These are phyloP conservation scores for Carduelis carduelis DNA, from an alignment of 2,797 vertebrate genomes.

Conservation along the genomic window DNA sequence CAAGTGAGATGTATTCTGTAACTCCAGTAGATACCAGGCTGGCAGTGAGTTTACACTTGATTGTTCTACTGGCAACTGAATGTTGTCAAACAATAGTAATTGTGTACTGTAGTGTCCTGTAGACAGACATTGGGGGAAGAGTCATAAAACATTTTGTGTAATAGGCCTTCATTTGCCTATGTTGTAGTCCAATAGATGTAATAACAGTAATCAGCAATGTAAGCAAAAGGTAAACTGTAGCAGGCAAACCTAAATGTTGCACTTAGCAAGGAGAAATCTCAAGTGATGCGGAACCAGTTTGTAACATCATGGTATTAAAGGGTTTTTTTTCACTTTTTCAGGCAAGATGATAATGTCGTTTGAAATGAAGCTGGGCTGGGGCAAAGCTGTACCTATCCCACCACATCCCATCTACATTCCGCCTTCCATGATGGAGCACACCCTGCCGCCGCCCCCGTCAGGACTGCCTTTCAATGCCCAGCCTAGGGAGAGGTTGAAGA, in stretches of 20 bases:
- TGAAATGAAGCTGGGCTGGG: conserved; percentile 99
- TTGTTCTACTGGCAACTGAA: neutral
- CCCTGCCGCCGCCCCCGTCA: conserved; percentile 95
- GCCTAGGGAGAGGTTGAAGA: conserved; percentile 96
- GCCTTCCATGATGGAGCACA: conserved; percentile 99
- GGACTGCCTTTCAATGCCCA: conserved; percentile 98
- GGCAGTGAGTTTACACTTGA: neutral
- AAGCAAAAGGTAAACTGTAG: neutral
- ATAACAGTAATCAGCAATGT: neutral
- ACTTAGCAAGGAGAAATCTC: neutral
- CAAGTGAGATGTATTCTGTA: neutral
- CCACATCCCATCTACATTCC: conserved; percentile 99
- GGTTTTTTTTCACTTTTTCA: conserved; percentile 47
- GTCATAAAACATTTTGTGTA: neutral
- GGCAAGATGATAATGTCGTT: conserved; percentile 99
- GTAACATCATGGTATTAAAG: neutral
- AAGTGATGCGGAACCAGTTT: neutral
- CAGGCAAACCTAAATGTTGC: neutral
- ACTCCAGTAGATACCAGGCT: neutral
- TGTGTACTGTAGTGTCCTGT: neutral
- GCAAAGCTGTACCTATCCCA: conserved; percentile 98
- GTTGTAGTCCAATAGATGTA: neutral
- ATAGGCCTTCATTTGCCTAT: neutral
- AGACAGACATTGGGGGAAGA: neutral
- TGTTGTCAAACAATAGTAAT: neutral